phyloP scores from a whole-genome alignment of 2,888 invertebrate species.

The Neoscelio sp. region DNA sequence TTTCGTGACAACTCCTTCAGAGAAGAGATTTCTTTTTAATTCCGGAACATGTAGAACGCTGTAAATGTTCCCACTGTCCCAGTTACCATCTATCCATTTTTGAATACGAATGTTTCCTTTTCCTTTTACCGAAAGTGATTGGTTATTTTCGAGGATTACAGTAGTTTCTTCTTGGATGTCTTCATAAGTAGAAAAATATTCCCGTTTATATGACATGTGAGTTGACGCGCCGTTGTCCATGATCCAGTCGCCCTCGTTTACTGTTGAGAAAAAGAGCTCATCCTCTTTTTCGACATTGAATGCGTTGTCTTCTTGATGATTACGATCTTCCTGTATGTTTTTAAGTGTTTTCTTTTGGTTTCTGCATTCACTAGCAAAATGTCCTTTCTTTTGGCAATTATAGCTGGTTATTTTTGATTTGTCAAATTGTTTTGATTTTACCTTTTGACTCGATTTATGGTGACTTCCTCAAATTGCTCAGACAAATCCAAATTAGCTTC shows the following conservation, averaged over 20 bases:
- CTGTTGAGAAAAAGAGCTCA: background rate
- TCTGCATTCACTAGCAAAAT: background rate
- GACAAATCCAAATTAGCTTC: background rate
- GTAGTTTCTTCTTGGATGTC: background rate
- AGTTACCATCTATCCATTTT: background rate
- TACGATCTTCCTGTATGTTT: too few relatives aligned
- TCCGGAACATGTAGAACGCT: background rate
- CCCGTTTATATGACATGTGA: background rate
- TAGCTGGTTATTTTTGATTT: too few relatives aligned
- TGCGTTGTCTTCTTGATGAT: background rate
- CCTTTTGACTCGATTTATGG: too few relatives aligned
- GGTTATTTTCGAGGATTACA: background rate
- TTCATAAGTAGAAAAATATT: slow-evolving; percentile 3
- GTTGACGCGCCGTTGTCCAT: background rate
- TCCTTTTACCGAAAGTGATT: background rate
- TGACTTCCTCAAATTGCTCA: slow-evolving; percentile 5
- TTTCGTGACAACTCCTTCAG: too few relatives aligned
- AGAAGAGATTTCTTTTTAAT: too few relatives aligned
- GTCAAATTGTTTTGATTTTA: too few relatives aligned
- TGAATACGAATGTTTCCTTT: background rate
- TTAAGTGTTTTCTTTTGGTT: background rate
- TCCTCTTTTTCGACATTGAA: background rate
- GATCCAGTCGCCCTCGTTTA: background rate
- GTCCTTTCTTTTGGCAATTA: background rate
- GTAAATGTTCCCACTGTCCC: background rate